Evolutionary conservation across 2,888 invertebrate genomes (phyloP), one percentile per base, ranked within the genome.

Genomic region (Xestia rhomboidea): DNA sequence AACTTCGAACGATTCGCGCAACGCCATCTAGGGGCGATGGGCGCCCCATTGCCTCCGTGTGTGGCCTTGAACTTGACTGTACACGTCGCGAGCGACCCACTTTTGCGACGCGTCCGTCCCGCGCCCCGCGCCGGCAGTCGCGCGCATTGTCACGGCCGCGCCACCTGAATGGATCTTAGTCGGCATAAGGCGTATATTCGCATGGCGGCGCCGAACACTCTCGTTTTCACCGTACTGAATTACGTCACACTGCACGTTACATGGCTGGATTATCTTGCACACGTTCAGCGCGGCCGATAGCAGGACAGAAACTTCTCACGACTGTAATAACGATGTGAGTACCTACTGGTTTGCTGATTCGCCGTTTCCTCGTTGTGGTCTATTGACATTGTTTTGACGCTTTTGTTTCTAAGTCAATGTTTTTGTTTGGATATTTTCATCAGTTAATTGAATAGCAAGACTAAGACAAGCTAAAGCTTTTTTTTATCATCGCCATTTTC

Each of bases 21-120:
- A 93, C 96, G 96, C 96, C 96, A 96, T 96, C 96, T 96, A 95
- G 92, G 93, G 92, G 92, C 94, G 94, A 92, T 93, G 85, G 90
- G 91, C 90, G 90, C 92, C 92, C 93, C 91, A 91, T 92, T 86
- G 93, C 93, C 90, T 89, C 88, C 89, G 91, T 90, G 91, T 90
- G 96, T 95, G 94, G 95, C 96, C 96, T 96, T 96, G 96, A 96
- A 96, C 96, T 96, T 96, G 96, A 96, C 95, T 93, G 90, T 91
- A 91, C 81, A 84, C 93, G 93, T 92, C 94, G 94, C 93, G 92
- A 92, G 90, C 96, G 96, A 96, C 96, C 96, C 95, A 96, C 92
- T 92, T 96, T 95, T 91, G 93, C 93, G 91, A 83, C 91, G 89
- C 87, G 87, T 89, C 93, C 87, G 87, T 89, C 93, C 91, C 91